Conservation (phyloP, 2,113 vertebrate species). For the Synchiropus splendidus region DNA sequence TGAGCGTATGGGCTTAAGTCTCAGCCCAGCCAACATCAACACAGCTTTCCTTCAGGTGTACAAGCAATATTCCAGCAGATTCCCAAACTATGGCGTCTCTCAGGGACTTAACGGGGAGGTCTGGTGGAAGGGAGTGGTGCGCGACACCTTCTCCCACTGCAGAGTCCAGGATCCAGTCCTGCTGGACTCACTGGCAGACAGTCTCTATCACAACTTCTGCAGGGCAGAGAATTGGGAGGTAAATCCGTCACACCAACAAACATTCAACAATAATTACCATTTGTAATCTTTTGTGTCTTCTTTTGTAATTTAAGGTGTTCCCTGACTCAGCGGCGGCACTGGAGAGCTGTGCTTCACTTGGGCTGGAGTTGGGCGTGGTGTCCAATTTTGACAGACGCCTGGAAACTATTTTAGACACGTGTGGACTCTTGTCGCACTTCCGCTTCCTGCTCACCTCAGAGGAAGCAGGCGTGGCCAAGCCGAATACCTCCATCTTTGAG, state of each 20-base stretch:
- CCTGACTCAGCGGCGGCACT: constrained; percentile 70
- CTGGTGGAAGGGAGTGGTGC: constrained; percentile 80
- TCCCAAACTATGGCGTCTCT: constrained; percentile 79
- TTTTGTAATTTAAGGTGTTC: constrained; percentile 57
- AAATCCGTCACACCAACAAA: constrained; percentile 6
- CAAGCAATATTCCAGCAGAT: constrained; percentile 51
- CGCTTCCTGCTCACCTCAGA: constrained; percentile 84
- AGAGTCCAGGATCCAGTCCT: constrained; percentile 60
- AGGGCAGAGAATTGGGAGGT: constrained; percentile 75
- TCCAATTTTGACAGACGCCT: constrained; percentile 88
- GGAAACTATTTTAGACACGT: constrained; percentile 65
- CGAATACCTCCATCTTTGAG: constrained; percentile 71
- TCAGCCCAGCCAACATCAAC: constrained; percentile 57
- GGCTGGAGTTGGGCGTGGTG: constrained; percentile 74
- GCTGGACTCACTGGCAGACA: constrained; percentile 59
- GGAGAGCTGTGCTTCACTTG: constrained; percentile 59
- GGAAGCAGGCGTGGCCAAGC: constrained; percentile 72
- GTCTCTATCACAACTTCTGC: constrained; percentile 76
- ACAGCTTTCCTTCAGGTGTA: constrained; percentile 65
- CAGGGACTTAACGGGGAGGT: constrained; percentile 71
- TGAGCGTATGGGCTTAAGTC: constrained; percentile 58
- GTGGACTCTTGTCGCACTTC: constrained; percentile 73
- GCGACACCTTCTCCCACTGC: constrained; percentile 71
- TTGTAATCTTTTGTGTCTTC: constrained; percentile 1
- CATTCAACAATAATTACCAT: background rate